Conservation (phyloP, 1,140 invertebrate genomes). For the Drosophila virilis region DNA sequence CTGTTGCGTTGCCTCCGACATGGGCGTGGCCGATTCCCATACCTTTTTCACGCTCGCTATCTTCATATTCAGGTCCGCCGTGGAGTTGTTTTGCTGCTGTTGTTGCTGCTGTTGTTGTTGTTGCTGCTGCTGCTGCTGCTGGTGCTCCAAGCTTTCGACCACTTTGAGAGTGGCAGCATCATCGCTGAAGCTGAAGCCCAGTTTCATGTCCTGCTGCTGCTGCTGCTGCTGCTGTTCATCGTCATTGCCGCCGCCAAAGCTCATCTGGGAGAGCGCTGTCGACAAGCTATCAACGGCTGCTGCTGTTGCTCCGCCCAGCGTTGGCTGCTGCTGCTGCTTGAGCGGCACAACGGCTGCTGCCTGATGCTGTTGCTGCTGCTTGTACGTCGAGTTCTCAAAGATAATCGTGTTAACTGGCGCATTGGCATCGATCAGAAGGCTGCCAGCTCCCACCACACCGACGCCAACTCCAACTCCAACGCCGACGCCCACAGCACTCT, state of each 20-base stretch:
- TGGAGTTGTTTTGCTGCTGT: slow-evolving; percentile 86
- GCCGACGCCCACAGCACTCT: slow-evolving; percentile 16
- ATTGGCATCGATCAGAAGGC: slow-evolving; percentile 63
- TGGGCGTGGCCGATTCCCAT: slow-evolving; percentile 89
- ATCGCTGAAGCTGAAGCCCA: slow-evolving; percentile 90
- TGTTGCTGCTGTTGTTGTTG: slow-evolving; percentile 83
- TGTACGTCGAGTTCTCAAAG: slow-evolving; percentile 96
- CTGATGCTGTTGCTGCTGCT: slow-evolving; percentile 88
- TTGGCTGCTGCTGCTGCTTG: slow-evolving; percentile 45
- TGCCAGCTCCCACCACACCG: slow-evolving; percentile 28
- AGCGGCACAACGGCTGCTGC: slow-evolving; percentile 42
- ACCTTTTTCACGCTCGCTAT: slow-evolving; percentile 97
- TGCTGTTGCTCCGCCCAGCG: slow-evolving; percentile 24
- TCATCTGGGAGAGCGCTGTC: slow-evolving; percentile 85
- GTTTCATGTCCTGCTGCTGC: slow-evolving; percentile 93
- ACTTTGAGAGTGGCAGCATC: slow-evolving; percentile 59
- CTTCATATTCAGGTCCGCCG: slow-evolving; percentile 96
- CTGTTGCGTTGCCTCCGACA: slow-evolving; percentile 53
- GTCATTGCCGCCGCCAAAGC: slow-evolving; percentile 75
- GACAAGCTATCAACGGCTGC: slow-evolving; percentile 72
- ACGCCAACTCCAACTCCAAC: neutral
- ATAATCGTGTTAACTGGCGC: slow-evolving; percentile 94
- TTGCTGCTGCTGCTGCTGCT: slow-evolving; percentile 53
- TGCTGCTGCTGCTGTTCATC: slow-evolving; percentile 53
- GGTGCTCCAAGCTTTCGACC: slow-evolving; percentile 56